Evolutionary conservation across 1,140 invertebrate species (phyloP).

Genomic region (Drosophila pandora): DNA sequence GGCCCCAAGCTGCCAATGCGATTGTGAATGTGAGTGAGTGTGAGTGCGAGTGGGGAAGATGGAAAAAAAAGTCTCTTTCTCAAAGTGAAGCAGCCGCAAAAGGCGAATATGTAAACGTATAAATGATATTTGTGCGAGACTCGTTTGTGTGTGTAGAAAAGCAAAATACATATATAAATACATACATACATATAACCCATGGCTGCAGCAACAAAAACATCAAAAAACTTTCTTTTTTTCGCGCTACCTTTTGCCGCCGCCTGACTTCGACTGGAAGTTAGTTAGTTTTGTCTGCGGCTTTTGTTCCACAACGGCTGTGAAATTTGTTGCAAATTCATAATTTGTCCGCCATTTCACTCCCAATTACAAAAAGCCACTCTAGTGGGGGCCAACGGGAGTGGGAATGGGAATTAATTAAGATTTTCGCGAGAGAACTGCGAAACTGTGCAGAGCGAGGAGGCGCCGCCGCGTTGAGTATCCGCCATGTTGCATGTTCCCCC

Average conservation of each 20-base stretch:
- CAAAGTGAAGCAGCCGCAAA: slow-evolving; percentile 56
- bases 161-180: slow-evolving; percentile 43
- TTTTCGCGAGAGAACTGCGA: slow-evolving; percentile 3
- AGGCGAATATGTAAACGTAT: slow-evolving; percentile 72
- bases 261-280: slow-evolving; percentile 24
- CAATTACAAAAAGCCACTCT: slow-evolving; percentile 37
- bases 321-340: slow-evolving; percentile 70
- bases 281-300: slow-evolving; percentile 44
- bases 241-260: slow-evolving; percentile 67
- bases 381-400: slow-evolving; percentile 5
- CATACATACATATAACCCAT: slow-evolving; percentile 27
- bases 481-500: slow-evolving; percentile 9
- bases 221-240: slow-evolving; percentile 80
- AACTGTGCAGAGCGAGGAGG: background rate
- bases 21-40: slow-evolving; percentile 10
- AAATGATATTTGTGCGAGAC: slow-evolving; percentile 68
- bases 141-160: slow-evolving; percentile 61
- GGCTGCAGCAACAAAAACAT: slow-evolving; percentile 54
- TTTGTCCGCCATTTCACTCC: slow-evolving; percentile 40
- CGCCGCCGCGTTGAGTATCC: background rate
- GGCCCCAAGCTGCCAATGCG: slow-evolving; percentile 43
- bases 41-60: slow-evolving; percentile 29
- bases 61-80: slow-evolving; percentile 47
- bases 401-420: slow-evolving; percentile 28
- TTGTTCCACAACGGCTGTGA: slow-evolving; percentile 58